These are phyloP conservation scores for Nothoprocta perdicaria DNA, from an alignment of 2,113 vertebrate species.

Conservation along the genomic window DNA sequence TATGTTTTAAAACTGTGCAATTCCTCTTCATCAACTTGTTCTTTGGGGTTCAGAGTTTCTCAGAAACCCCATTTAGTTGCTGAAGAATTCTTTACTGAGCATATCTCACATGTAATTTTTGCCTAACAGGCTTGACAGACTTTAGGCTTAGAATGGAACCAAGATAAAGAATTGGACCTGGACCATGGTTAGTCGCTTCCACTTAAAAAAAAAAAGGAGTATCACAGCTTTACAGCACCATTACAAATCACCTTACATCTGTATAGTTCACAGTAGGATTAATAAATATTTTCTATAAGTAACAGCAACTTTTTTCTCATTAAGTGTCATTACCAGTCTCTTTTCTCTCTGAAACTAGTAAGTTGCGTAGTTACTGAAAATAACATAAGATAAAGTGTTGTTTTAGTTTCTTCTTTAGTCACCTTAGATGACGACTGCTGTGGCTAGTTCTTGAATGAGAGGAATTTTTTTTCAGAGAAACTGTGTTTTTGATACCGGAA, in stretches of 20 bases:
- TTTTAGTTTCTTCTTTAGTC: neutral
- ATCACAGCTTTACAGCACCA: neutral
- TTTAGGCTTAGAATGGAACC: neutral
- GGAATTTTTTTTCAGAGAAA: neutral
- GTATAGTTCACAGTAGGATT: neutral
- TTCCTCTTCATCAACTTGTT: constrained; percentile 43
- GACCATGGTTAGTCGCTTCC: neutral
- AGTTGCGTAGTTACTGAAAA: neutral
- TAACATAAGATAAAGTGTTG: neutral
- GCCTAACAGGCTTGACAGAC: neutral
- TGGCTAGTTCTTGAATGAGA: neutral
- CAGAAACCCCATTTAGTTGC: constrained; percentile 11
- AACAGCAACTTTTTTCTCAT: neutral
- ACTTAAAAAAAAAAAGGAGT: neutral
- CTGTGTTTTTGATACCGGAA: constrained; percentile 12
- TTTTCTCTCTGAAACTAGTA: neutral
- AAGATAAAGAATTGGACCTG: neutral
- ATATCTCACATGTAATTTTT: constrained; percentile 22
- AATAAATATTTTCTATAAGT: neutral
- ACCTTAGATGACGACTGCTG: neutral
- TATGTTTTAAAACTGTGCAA: constrained; percentile 15
- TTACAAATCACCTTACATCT: neutral
- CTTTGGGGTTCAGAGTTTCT: constrained; percentile 10
- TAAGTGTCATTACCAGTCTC: neutral
- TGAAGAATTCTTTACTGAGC: constrained; percentile 31